phyloP scores from a whole-genome alignment of 2,797 vertebrate genomes.

The Leptatherina wallacei region DNA sequence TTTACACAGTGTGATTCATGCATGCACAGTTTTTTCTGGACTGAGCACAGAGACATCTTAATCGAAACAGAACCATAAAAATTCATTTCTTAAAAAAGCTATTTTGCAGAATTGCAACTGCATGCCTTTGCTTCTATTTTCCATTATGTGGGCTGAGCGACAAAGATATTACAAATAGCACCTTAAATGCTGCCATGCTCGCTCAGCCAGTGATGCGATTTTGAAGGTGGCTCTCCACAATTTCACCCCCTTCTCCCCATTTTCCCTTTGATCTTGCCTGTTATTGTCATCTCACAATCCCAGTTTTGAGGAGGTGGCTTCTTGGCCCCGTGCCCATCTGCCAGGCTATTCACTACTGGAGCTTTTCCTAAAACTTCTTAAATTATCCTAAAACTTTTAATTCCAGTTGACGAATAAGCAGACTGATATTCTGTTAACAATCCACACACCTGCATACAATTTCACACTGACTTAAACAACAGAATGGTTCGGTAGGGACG shows the following conservation, averaged over 20 bases:
- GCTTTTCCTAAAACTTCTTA: slow-evolving; percentile 55
- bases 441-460: slow-evolving; percentile 68
- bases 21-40: slow-evolving; percentile 15
- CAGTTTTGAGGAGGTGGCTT: slow-evolving; percentile 57
- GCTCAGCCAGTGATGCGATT: slow-evolving; percentile 71
- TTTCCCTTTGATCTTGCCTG: slow-evolving; percentile 69
- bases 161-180: slow-evolving; percentile 68
- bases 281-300: slow-evolving; percentile 69
- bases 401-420: slow-evolving; percentile 51
- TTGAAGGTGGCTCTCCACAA: slow-evolving; percentile 61
- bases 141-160: slow-evolving; percentile 47
- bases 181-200: slow-evolving; percentile 68
- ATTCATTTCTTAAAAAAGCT: slow-evolving; percentile 34
- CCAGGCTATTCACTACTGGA: slow-evolving; percentile 36
- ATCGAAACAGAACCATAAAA: slow-evolving; percentile 44
- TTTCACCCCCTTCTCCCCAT: slow-evolving; percentile 32
- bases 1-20: slow-evolving; percentile 18
- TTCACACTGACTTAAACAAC: slow-evolving; percentile 74
- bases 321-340: slow-evolving; percentile 58
- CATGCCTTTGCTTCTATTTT: slow-evolving; percentile 43
- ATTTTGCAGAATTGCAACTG: slow-evolving; percentile 33
- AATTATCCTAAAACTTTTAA: slow-evolving; percentile 63
- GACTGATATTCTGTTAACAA: slow-evolving; percentile 62
- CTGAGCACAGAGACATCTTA: slow-evolving; percentile 21
- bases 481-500: slow-evolving; percentile 52